Evolutionary conservation across 53 echinoderm and acorn worm species (phyloP).

Genomic region (Actinopyga echinites): DNA sequence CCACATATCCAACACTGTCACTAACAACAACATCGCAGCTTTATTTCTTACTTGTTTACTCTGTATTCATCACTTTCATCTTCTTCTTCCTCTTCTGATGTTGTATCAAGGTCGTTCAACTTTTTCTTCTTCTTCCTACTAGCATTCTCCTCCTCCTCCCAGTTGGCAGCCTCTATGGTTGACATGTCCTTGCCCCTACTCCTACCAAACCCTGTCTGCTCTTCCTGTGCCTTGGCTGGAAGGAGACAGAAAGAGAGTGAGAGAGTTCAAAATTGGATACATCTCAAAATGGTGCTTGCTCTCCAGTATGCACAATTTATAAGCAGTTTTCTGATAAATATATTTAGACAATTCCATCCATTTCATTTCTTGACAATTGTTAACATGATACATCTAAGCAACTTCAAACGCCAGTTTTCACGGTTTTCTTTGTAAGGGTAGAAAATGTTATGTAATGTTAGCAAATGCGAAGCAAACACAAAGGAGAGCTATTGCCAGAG

Average conservation of each 20-base stretch:
- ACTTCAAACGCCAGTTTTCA: too few relatives aligned
- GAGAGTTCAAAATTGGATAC: not conserved
- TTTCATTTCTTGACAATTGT: too few relatives aligned
- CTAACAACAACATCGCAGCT: not conserved
- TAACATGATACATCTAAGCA: too few relatives aligned
- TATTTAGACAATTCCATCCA: too few relatives aligned
- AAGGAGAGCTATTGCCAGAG: too few relatives aligned
- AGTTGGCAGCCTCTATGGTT: slow-evolving; percentile 72
- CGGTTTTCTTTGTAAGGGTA: too few relatives aligned
- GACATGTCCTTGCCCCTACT: slow-evolving; percentile 96
- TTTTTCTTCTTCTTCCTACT: slow-evolving; percentile 52
- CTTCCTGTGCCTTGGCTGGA: slow-evolving; percentile 56
- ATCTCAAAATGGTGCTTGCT: not conserved
- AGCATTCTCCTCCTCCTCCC: slow-evolving; percentile 57
- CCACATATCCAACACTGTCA: not conserved
- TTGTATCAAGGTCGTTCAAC: slow-evolving; percentile 75
- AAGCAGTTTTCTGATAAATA: too few relatives aligned
- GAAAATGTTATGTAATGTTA: too few relatives aligned
- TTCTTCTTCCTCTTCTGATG: slow-evolving; percentile 71
- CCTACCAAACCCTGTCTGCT: slow-evolving; percentile 53
- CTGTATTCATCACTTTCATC: slow-evolving; percentile 73
- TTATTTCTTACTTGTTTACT: slow-evolving; percentile 53
- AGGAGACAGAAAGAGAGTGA: not conserved
- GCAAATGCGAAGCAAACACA: too few relatives aligned
- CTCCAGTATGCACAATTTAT: not conserved